A percentile compares a stretch with the other conserved stretches of the same genome.
Conservation (phyloP, 2,888 invertebrate species). For the Rhingia campestris region DNA sequence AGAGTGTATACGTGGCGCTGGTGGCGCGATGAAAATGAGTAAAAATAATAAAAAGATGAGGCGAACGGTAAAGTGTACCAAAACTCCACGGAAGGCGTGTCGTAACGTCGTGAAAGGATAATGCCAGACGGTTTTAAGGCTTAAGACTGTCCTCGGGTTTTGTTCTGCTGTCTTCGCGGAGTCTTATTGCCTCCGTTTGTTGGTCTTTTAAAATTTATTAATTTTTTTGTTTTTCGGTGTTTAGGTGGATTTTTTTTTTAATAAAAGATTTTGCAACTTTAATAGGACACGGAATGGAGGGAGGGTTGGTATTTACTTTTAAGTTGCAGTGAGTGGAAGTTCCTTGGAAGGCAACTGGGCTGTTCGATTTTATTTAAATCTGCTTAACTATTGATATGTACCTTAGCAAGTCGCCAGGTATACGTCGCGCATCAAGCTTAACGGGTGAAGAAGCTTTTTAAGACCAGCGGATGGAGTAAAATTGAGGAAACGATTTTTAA, state of each 20-base stretch:
- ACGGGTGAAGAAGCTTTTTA: no score
- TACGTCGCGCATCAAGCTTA: no score
- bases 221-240: constrained; percentile 45
- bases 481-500: no score
- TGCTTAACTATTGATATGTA: no score
- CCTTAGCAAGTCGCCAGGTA: no score
- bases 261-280: constrained; percentile 29
- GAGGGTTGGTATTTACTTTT: no score
- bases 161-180: constrained; percentile 47
- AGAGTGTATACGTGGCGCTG: not conserved
- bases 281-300: not conserved
- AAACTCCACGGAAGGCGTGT: constrained; percentile 46
- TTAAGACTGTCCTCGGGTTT: constrained; percentile 64
- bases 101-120: constrained; percentile 67
- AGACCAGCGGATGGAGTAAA: no score
- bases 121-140: constrained; percentile 61
- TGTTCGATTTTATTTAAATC: no score
- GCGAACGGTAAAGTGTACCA: not conserved
- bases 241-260: constrained; percentile 23
- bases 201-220: constrained; percentile 71
- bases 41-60: constrained; percentile 39
- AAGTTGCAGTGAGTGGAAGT: no score
- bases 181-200: constrained; percentile 41
- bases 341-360: no score
- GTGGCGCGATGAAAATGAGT: constrained; percentile 39